Evolutionary conservation across 1,140 invertebrate species (phyloP), one percentile per base, ranked within the genome.

Genomic region (Leptinotarsa undecemlineata): DNA sequence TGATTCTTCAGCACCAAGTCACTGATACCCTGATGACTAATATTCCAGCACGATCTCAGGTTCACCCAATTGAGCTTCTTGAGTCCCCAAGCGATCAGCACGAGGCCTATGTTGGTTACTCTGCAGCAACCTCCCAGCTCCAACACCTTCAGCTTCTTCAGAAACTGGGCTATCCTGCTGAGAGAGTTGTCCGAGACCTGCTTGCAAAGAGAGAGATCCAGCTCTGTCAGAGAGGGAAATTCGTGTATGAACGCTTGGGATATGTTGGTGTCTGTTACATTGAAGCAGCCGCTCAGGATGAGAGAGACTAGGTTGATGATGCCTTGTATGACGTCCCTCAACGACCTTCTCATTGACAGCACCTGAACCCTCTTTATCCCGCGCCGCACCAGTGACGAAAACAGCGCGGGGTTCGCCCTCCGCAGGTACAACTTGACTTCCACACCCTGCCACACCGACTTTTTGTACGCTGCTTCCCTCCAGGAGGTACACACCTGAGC

Each of bases 171-270:
- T 82, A 98, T 96, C 79, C 91, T 88, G 11, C 91, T 90, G 4
- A 98, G 87, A 33, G 94, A 93, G 1, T 90, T 90, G 85, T 98
- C 96, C 1, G 95, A 96, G 20, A 98, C 92, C 87, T 97, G 96
- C 86, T 98, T 98, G 87, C 97, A 98, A 64, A 98, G 87, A 4
- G 94, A 96, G 14, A 98, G 87, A 84, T 98, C 95, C 48, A 98
- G 87, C 72, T 92, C 88, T 64, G 91, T 93, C 3, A 98, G 87
- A 17, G 90, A 89, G 33, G 91, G 90, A 70, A 92, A 86, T 73
- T 95, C 92, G 14, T 90, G 87, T 48, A 89, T 88, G 80, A 98
- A 93, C 1, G 95, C 95, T 78, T 93, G 92, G 8, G 90, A 91
- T 51, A 98, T 86, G n/a, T 93, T 93, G 11, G 89, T 85, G 82